Base-by-base conservation (phyloP, 2,888 invertebrate genomes). In the Hydrotaea cyrtoneurina region DNA sequence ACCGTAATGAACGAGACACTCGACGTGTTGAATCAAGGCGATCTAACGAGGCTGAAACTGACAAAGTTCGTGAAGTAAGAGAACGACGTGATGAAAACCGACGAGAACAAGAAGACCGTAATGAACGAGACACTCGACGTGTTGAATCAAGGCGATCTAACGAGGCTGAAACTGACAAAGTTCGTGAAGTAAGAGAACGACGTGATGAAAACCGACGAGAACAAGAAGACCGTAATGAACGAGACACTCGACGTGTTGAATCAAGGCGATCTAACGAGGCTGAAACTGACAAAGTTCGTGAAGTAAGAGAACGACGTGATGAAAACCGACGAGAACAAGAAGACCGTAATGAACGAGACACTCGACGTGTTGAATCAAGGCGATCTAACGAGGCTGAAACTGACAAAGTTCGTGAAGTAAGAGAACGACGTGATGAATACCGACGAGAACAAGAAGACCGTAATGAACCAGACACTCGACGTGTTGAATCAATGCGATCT, bases 261-360 rank as follows among this genome's bases (percentile, higher is more conserved):
- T n/a, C 15, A 15, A 15, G 10, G 19, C 66, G 43, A 13, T 19
- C 19, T 11, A 39, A 19, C 11, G 43, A 21, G 1, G 39, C 5
- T 17, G 19, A 17, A 17, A 5, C 17, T 13, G 21, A 55, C 1
- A 53, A 53, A 36, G 36, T 36, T 72, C 53, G 19, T 19, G 66
- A 43, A 21, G 4, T 66, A 3, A n/a, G 43, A 17, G 15, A 66
- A 21, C 36, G 66, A 1, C 19, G 11, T 23, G 19, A 75, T 46
- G 23, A 21, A 13, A 75, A 59, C 19, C 50, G 11, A 59, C 36
- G 11, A 17, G 23, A 62, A 11, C 81, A 75, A 10, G 39, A 46
- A 19, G 46, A 59, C 11, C 64, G 23, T 0, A 55, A 4, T 3
- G 55, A 55, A 55, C 19, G 17, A 55, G 23, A 19, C 19, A 21